Base-by-base conservation (phyloP, 2,113 vertebrate genomes). In the Tragelaphus buxtoni region DNA sequence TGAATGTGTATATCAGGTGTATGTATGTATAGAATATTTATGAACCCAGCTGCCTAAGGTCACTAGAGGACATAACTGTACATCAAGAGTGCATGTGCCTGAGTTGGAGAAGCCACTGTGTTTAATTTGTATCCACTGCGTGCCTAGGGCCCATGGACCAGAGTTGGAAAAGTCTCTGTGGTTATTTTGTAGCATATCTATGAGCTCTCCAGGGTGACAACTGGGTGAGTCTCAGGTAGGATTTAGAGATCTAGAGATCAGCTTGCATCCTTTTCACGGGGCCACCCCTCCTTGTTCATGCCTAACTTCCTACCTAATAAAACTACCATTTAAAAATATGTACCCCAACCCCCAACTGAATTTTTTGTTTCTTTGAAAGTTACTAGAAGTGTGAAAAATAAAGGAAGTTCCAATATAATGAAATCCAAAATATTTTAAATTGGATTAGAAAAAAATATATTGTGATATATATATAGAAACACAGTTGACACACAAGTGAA, bases 401-500 rank as follows among this genome's bases (percentile, higher is more conserved):
- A 92, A 47, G 2, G 2, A 92, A 51, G 22, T 95, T 93, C 22
- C 5, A 94, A n/a, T 32, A 91, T 60, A 82, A 93, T 86, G 28
- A 95, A 88, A 90, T 92, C 28, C 18, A 95, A 92, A 89, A 9
- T 80, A 80, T 90, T 97, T 91, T 91, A 93, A 97, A 91, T 20
- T 90, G 32, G 8, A 24, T 91, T 76, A 74, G 24, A 22, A 35
- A 65, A 83, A 92, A 55, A 74, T 79, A 86, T 88, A 91, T 56
- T 96, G 20, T 94, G 39, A 56, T 90, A 79, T 69, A 97, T 95
- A 93, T 89, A 95, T 93, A 94, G 79, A 89, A 97, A 91, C 35
- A 93, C 65, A 53, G 9, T n/a, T 84, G 83, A 94, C 65, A 96
- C 51, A 85, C 13, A 96, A 89, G 88, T 98, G 45, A 97, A 97